Base-by-base conservation (phyloP, 2,888 invertebrate species). In the Hesperia comma region DNA sequence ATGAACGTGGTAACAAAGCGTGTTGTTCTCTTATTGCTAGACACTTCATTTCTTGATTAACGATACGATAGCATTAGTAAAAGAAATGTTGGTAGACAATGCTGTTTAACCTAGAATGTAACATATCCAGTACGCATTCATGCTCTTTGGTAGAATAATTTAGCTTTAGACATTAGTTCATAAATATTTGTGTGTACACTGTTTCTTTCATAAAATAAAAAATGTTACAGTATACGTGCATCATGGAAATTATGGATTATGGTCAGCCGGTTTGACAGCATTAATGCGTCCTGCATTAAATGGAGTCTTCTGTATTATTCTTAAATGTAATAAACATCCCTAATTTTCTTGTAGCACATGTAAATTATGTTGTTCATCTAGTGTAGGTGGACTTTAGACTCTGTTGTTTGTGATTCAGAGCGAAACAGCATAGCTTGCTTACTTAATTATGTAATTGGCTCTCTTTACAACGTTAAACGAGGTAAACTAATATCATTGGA, bases 1-100 rank as follows among this genome's bases (percentile, higher is more conserved):
- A 49, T 49, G 17, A 51, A 51, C 26, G 51, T 51, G 51, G 14
- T 14, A 26, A 51, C 26, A 26, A 51, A 51, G 26, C 26, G 14
- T 51, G 19, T 21, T 51, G 51, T 26, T 51, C 14, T 26, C 6
- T 21, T 51, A 51, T 49, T 19, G 12, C 49, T 49, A 49, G 51
- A 51, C 51, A 26, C 26, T 14, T 21, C 51, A 5, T 21, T 51
- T 5, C 12, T 21, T 51, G 3, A 14, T 51, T 21, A 14, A 51
- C 14, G 21, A 49, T 12, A 12, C 7, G 6, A 37, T 7, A 37
- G 37, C 6, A 10, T 10, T 37, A 10, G 6, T 37, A 37, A 37
- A 37, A 7, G 37, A 37, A 7, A 0, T 8, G 37, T 37, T 37
- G 37, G 37, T 12, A 37, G 37, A 12, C 1, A 37, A 37, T 12